These are phyloP conservation scores for Centropus bengalensis DNA, from an alignment of 2,113 vertebrate species.

Conservation along the genomic window DNA sequence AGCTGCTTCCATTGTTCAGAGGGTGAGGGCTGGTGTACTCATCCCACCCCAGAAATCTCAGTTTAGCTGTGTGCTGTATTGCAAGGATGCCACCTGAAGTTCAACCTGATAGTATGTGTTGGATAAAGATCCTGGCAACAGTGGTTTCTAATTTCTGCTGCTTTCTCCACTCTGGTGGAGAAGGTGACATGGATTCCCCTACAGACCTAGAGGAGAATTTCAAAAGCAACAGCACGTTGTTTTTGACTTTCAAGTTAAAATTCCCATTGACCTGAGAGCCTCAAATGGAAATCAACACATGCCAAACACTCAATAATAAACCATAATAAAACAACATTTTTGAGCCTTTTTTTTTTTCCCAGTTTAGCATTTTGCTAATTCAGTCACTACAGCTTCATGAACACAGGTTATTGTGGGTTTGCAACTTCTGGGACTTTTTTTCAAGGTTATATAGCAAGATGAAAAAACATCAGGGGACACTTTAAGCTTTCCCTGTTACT, in stretches of 20 bases:
- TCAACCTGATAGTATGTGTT: background rate
- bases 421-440: background rate
- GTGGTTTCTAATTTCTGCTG: background rate
- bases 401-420: background rate
- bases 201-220: background rate
- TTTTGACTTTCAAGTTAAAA: background rate
- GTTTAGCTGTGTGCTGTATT: rapidly evolving
- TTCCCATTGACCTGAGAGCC: background rate
- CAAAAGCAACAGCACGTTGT: background rate
- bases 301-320: background rate
- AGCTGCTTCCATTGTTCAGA: background rate
- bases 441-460: background rate
- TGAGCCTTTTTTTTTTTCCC: background rate
- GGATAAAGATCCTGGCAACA: background rate
- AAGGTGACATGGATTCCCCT: background rate
- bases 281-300: background rate
- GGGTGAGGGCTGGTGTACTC: background rate
- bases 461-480: background rate
- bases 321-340: background rate
- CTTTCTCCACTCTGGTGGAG: background rate
- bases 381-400: background rate
- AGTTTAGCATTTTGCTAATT: background rate
- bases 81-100: background rate
- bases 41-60: background rate
- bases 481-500: background rate